phyloP scores from a whole-genome alignment of 2,113 vertebrate species.

The Pteropus alecto region DNA sequence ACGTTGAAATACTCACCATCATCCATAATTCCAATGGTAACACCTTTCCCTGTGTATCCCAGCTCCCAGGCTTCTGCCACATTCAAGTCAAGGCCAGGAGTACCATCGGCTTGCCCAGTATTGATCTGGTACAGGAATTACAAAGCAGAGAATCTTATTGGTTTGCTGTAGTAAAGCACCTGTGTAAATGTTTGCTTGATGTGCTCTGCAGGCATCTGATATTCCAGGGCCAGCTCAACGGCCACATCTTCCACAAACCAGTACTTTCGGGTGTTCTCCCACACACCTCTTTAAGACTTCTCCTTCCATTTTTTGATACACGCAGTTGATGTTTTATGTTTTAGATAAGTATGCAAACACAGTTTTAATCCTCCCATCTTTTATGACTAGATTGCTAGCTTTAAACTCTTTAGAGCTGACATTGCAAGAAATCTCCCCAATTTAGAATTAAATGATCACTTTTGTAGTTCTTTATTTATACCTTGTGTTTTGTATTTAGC shows the following conservation, averaged over 20 bases:
- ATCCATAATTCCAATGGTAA: slow-evolving; percentile 99
- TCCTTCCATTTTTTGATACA: not conserved
- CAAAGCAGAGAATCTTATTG: slow-evolving; percentile 73
- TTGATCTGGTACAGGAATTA: slow-evolving; percentile 91
- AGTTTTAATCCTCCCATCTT: not conserved
- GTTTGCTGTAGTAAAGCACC: not conserved
- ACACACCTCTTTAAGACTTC: not conserved
- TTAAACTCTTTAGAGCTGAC: not conserved
- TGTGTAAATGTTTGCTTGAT: not conserved
- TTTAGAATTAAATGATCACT: not conserved
- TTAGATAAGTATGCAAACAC: not conserved
- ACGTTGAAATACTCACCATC: slow-evolving; percentile 88
- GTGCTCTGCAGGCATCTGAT: not conserved
- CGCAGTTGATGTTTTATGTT: not conserved
- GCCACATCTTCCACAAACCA: not conserved
- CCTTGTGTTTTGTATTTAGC: not conserved
- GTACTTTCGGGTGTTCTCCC: not conserved
- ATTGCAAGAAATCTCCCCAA: not conserved
- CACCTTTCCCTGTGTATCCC: slow-evolving; percentile 96
- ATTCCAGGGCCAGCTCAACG: not conserved
- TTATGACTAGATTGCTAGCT: not conserved
- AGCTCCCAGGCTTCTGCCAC: slow-evolving; percentile 98
- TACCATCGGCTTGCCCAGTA: slow-evolving; percentile 98
- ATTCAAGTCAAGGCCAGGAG: slow-evolving; percentile 97
- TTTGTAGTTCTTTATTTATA: not conserved